Percentiles rank a stretch among this genome's conserved stretches.
phyloP scores from a whole-genome alignment of 1,140 invertebrate genomes.

The Drosophila hydei region DNA sequence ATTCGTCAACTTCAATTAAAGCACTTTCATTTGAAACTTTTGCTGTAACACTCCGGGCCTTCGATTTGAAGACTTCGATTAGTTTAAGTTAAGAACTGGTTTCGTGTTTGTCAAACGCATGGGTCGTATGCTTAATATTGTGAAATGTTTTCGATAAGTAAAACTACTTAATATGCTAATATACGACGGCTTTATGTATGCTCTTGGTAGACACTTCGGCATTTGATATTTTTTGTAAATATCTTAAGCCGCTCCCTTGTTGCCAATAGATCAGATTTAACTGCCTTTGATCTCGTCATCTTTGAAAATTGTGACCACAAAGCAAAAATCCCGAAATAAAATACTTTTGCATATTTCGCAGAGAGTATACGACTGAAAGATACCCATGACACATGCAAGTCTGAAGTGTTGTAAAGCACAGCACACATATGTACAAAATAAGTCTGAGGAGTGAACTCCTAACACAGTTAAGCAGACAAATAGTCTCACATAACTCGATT shows the following conservation, averaged over 20 bases:
- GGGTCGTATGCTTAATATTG: background rate
- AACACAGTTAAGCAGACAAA: too few relatives aligned
- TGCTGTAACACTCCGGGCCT: too few relatives aligned
- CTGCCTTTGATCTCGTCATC: constrained; percentile 5
- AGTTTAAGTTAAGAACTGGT: constrained; percentile 13
- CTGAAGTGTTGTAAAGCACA: too few relatives aligned
- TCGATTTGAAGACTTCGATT: background rate
- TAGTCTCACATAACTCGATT: background rate
- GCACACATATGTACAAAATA: too few relatives aligned
- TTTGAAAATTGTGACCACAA: too few relatives aligned
- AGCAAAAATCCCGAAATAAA: too few relatives aligned
- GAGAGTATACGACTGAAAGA: too few relatives aligned
- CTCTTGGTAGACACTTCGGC: background rate
- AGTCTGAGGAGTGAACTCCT: too few relatives aligned
- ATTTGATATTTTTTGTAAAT: background rate
- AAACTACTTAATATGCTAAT: constrained; percentile 21
- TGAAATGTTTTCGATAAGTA: background rate
- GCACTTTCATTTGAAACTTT: too few relatives aligned
- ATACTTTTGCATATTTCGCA: too few relatives aligned
- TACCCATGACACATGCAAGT: too few relatives aligned
- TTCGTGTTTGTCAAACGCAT: background rate
- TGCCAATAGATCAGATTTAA: constrained; percentile 13
- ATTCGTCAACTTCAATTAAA: too few relatives aligned
- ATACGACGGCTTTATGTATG: background rate
- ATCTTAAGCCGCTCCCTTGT: constrained; percentile 2